Percentiles rank a stretch among this genome's conserved stretches.
These are phyloP conservation scores for Ophion obscuratus DNA, from an alignment of 2,888 invertebrate species.

Conservation along the genomic window DNA sequence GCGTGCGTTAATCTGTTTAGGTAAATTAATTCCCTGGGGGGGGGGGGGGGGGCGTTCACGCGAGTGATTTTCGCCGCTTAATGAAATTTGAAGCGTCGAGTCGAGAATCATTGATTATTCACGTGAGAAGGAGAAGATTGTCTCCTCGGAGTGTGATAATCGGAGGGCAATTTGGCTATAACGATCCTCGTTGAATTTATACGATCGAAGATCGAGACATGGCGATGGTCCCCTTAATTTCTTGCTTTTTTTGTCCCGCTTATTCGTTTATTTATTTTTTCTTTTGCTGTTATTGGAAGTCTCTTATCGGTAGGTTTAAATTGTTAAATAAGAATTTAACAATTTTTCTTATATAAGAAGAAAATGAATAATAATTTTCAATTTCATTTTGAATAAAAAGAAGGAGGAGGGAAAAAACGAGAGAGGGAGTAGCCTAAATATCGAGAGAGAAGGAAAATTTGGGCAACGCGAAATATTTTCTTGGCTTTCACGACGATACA, in stretches of 20 bases:
- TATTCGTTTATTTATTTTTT: neutral
- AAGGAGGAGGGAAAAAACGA: no score
- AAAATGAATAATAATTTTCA: no score
- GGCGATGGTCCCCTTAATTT: neutral
- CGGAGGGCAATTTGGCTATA: neutral
- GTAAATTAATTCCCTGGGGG: conserved; percentile 9
- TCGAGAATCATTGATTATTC: neutral
- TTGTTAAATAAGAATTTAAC: no score
- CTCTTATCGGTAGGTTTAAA: no score
- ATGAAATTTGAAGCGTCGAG: conserved; percentile 23
- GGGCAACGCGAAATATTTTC: no score
- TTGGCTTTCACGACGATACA: neutral
- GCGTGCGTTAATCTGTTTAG: conserved; percentile 26
- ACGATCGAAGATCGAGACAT: neutral
- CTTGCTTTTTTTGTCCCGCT: neutral
- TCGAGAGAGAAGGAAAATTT: no score
- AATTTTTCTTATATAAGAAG: no score
- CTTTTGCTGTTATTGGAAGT: no score
- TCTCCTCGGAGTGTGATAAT: neutral
- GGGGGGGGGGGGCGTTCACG: neutral
- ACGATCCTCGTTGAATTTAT: neutral
- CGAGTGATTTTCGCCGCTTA: neutral
- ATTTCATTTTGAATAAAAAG: no score
- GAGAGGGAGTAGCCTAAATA: no score
- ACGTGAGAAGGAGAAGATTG: neutral